phyloP scores from a whole-genome alignment of 2,113 vertebrate species.

The Oxygymnocypris stewartii region DNA sequence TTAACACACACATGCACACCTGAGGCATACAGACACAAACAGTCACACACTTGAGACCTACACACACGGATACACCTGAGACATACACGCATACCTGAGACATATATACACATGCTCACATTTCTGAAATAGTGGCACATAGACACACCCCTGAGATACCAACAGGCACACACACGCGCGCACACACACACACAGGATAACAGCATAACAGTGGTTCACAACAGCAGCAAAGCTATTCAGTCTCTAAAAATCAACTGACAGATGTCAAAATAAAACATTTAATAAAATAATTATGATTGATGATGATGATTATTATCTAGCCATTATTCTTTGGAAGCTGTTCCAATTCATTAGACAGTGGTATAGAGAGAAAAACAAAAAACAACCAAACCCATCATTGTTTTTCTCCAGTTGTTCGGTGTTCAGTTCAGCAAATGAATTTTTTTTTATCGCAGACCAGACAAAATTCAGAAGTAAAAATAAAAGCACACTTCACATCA shows the following conservation, averaged over 20 bases:
- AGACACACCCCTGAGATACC: background rate
- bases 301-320: no score
- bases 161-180: background rate
- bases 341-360: background rate
- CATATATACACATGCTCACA: background rate
- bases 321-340: background rate
- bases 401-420: background rate
- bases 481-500: no score
- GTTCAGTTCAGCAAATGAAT: background rate
- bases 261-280: no score
- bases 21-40: slow-evolving; percentile 6
- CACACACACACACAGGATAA: background rate
- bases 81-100: background rate
- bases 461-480: background rate
- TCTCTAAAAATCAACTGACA: no score
- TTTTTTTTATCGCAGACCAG: no score
- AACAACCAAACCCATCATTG: background rate
- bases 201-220: background rate
- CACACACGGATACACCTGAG: background rate
- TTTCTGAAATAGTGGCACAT: background rate
- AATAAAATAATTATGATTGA: background rate
- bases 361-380: background rate
- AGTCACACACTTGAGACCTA: slow-evolving; percentile 1
- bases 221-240: background rate
- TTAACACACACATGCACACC: background rate